Evolutionary conservation across 2,797 vertebrate genomes (phyloP).

Genomic region (Buceros bicornis): DNA sequence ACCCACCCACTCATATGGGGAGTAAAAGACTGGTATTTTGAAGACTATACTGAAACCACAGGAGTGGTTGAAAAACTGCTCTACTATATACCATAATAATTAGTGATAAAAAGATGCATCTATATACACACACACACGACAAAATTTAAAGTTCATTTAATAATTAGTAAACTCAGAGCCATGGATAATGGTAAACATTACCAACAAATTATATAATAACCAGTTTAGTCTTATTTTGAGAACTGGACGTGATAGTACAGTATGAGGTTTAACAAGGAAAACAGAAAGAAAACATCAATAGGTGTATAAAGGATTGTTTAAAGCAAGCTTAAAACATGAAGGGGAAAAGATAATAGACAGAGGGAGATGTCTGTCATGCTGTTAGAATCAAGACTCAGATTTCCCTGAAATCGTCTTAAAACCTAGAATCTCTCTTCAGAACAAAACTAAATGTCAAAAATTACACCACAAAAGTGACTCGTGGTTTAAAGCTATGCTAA

Average conservation of each 20-base stretch:
- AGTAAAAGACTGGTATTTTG: background rate
- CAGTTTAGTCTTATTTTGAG: background rate
- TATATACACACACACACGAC: fast-evolving
- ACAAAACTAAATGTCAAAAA: background rate
- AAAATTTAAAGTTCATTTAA: background rate
- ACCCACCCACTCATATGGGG: background rate
- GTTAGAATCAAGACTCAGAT: background rate
- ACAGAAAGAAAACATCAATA: background rate
- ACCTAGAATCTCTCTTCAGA: background rate
- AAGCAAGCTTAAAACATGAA: background rate
- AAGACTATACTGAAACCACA: background rate
- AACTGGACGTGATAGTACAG: background rate
- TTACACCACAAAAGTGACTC: background rate
- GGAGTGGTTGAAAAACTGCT: background rate
- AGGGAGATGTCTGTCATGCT: background rate
- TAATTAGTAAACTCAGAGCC: background rate
- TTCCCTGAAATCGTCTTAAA: background rate
- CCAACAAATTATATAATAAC: background rate
- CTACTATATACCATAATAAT: background rate
- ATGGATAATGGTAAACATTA: background rate
- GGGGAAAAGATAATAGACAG: background rate
- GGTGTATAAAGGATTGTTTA: background rate
- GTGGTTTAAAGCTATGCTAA: background rate
- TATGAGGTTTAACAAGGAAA: background rate
- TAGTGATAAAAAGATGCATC: background rate